Evolutionary conservation across 2,113 vertebrate species (phyloP).

Genomic region (Aegithalos caudatus): DNA sequence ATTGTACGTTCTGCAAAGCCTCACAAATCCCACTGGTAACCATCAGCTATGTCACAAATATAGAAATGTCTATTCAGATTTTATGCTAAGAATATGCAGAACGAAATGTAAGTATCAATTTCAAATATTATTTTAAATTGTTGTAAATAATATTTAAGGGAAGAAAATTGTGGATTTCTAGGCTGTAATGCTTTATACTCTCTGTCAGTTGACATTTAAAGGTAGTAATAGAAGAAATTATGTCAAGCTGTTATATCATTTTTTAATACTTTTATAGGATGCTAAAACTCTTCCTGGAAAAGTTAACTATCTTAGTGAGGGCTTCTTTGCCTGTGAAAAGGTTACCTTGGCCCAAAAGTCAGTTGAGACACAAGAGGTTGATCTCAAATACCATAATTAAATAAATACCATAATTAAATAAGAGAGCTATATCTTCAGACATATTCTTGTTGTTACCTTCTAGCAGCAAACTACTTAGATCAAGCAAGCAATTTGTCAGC

Average conservation of each 20-base stretch:
- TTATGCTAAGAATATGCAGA: neutral
- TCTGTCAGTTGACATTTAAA: neutral
- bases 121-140: neutral
- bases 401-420: neutral
- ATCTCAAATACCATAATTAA: neutral
- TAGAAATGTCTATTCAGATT: neutral
- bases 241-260: neutral
- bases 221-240: neutral
- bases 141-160: neutral
- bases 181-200: neutral
- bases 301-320: neutral
- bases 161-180: neutral
- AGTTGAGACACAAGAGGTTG: neutral
- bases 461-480: neutral
- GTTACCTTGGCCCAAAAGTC: conserved; percentile 6
- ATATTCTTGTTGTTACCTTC: neutral
- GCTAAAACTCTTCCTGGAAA: conserved; percentile 12
- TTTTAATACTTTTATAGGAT: neutral
- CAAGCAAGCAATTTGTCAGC: neutral
- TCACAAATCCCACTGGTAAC: neutral
- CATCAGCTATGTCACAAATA: neutral
- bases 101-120: neutral
- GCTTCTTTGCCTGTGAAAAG: neutral
- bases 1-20: neutral
- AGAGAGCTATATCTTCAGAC: neutral